Evolutionary conservation across 1,140 invertebrate genomes (phyloP), one percentile per base, ranked within the genome.

Genomic region (Xylocopa sonorina): DNA sequence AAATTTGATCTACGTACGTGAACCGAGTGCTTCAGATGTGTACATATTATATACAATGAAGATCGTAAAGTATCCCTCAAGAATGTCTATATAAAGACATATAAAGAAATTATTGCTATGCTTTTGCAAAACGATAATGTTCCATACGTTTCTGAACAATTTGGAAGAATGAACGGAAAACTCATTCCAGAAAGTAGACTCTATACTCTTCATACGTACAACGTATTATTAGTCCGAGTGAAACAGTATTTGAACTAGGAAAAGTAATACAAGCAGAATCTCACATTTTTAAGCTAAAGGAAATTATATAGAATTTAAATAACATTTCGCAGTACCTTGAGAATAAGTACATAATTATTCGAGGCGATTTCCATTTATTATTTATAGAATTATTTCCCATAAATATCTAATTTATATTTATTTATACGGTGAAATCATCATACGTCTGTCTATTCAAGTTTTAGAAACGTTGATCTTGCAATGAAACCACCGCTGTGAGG

Each of bases 31-130:
- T 50, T 55, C 41, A 50, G 27, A 55, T 41, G 58, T 53, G 43
- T 69, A 69, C 55, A 48, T 18, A 60, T 51, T 78, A 79, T 73
- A 64, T 79, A 73, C 43, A 79, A 64, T 16, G 12, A 64, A 74
- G 69, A 79, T 63, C 29, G 58, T 51, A 73, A 79, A 74, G 38
- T 63, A 79, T 74, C 43, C 29, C 18, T 43, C 51, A 60, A 69
- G 55, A 71, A 71, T 27, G 38, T 64, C 14, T 29, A 73, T 24
- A 67, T n/a, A n/a, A n/a, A n/a, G n/a, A n/a, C n/a, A n/a, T 53
- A 63, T 24, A 46, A n/a, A n/a, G n/a, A n/a, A n/a, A 62, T 78
- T 71, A 71, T 72, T 73, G 69, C 75, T 79, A 72, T 73, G 12
- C n/a, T 24, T 60, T 21, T 27, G n/a, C 58, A 9, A 46, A 63